phyloP scores from a whole-genome alignment of 1,140 invertebrate genomes.

The Ladona fulva region DNA sequence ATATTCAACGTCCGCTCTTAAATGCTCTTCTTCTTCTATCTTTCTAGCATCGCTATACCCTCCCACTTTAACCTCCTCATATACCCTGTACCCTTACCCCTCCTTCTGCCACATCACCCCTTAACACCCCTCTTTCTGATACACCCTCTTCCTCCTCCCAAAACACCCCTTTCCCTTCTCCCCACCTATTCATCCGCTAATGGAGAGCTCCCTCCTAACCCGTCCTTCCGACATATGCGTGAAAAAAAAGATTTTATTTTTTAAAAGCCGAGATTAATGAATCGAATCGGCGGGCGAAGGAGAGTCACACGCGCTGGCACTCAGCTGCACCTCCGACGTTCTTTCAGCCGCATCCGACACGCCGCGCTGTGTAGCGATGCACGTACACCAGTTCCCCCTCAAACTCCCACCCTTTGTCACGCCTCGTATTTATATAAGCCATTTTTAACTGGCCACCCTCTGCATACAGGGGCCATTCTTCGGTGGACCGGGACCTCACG shows the following conservation, averaged over 20 bases:
- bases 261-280: constrained; percentile 12
- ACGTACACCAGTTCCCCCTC: constrained; percentile 13
- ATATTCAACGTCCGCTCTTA: neutral
- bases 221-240: constrained; percentile 12
- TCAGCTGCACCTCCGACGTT: neutral
- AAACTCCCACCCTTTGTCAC: constrained; percentile 23
- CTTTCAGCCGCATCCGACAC: neutral
- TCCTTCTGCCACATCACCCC: neutral
- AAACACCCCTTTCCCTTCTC: neutral
- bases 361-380: neutral
- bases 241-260: constrained; percentile 7
- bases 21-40: neutral
- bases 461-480: constrained; percentile 19
- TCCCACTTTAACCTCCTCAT: neutral
- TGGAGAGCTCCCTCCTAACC: neutral
- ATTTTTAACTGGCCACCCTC: neutral
- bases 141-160: neutral
- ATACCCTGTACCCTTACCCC: too few relatives aligned
- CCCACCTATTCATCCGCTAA: constrained; percentile 10
- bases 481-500: neutral
- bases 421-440: constrained; percentile 13
- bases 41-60: neutral
- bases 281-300: neutral
- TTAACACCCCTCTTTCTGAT: too few relatives aligned
- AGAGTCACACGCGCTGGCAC: neutral